Conservation (phyloP, 2,113 vertebrate species). For the Gnathonemus echidnorhynchus region DNA sequence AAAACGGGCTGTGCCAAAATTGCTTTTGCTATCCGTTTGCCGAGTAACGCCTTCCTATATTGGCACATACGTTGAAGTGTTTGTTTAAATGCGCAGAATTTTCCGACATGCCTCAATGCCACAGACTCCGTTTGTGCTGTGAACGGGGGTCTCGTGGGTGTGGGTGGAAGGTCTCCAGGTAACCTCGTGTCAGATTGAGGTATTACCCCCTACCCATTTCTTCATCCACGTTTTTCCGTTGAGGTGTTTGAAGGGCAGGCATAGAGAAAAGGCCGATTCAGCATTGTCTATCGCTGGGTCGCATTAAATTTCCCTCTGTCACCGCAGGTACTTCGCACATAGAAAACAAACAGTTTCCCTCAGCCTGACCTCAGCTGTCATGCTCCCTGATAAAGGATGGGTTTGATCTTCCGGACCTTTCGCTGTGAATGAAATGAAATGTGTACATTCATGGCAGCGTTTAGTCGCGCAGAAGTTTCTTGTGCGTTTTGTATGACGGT, state of each 20-base stretch:
- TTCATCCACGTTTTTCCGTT: background rate
- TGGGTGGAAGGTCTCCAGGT: slow-evolving; percentile 5
- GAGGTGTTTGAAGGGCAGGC: background rate
- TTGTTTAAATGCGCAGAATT: no score
- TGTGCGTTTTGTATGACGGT: background rate
- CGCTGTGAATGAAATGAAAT: background rate
- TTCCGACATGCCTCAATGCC: background rate
- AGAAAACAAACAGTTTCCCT: background rate
- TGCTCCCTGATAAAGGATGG: background rate
- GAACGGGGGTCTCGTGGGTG: background rate
- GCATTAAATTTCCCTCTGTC: background rate
- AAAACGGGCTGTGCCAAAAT: background rate
- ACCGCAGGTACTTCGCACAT: background rate
- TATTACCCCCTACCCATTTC: background rate
- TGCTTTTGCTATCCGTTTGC: background rate
- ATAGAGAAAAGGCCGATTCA: background rate
- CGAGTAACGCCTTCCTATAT: background rate
- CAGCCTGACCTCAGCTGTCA: background rate
- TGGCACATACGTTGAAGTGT: background rate
- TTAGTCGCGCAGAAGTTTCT: background rate
- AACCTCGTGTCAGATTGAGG: background rate
- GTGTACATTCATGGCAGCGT: background rate
- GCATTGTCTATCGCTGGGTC: background rate
- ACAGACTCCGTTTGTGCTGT: background rate
- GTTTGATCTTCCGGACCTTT: background rate